Percentiles rank a stretch among this genome's conserved stretches.
These are phyloP conservation scores for Drosophila emarginata DNA, from an alignment of 2,888 invertebrate genomes.

Conservation along the genomic window DNA sequence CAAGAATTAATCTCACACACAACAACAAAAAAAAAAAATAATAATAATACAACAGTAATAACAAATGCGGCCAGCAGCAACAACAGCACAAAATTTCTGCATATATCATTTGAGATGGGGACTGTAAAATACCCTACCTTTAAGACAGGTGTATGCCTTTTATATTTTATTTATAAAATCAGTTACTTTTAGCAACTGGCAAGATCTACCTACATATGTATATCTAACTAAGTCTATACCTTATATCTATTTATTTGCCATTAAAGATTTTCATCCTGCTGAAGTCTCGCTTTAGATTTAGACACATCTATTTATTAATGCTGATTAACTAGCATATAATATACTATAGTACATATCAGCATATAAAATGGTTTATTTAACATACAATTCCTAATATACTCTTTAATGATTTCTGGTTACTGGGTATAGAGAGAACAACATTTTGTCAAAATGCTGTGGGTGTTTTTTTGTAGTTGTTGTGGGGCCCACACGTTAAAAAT, in stretches of 20 bases:
- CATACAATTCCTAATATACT: background rate
- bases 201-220: too few species aligned
- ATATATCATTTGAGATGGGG: background rate
- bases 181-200: too few species aligned
- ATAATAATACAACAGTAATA: slow-evolving; percentile 66
- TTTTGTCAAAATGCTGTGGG: slow-evolving; percentile 67
- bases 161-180: too few species aligned
- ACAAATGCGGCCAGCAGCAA: slow-evolving; percentile 64
- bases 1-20: slow-evolving; percentile 61
- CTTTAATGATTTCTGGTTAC: slow-evolving; percentile 10
- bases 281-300: too few species aligned
- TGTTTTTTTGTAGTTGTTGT: slow-evolving; percentile 53
- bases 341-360: too few species aligned
- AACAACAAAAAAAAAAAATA: slow-evolving; percentile 45
- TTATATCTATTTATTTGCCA: too few species aligned
- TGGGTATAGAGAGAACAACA: slow-evolving; percentile 31
- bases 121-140: slow-evolving; percentile 13
- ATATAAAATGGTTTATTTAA: too few species aligned
- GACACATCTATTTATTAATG: too few species aligned
- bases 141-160: slow-evolving; percentile 3
- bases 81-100: slow-evolving; percentile 9
- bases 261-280: too few species aligned
- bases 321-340: too few species aligned
- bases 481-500: slow-evolving; percentile 67
- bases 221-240: too few species aligned